These are phyloP conservation scores for Rattus rattus DNA, from an alignment of 2,113 vertebrate genomes.

Conservation along the genomic window DNA sequence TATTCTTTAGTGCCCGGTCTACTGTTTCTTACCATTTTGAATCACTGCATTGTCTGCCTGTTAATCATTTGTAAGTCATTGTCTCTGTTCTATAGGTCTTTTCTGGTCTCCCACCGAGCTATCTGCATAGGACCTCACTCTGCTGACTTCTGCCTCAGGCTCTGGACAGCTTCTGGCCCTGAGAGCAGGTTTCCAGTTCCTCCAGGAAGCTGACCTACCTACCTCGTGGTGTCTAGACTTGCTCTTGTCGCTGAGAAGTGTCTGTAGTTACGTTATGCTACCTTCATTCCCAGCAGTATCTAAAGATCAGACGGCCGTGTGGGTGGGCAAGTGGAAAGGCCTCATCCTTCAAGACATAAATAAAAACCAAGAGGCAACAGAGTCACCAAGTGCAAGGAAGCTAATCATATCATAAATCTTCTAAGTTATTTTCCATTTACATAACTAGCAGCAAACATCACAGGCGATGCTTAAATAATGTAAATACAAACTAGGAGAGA, in stretches of 20 bases:
- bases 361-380: conserved; percentile 76
- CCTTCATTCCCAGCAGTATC: not conserved
- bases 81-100: not conserved
- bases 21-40: not conserved
- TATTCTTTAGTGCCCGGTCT: not conserved
- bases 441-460: conserved; percentile 51
- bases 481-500: conserved; percentile 69
- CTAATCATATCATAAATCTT: conserved; percentile 63
- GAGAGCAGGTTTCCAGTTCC: not conserved
- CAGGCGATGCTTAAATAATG: conserved; percentile 74
- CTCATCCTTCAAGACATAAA: conserved; percentile 59
- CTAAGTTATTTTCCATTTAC: conserved; percentile 67
- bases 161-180: not conserved
- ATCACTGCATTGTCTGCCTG: not conserved
- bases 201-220: not conserved
- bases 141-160: not conserved
- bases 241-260: not conserved
- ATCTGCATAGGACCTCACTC: not conserved
- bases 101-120: not conserved
- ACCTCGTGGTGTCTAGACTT: not conserved
- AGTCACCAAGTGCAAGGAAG: conserved; percentile 65
- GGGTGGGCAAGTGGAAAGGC: conserved; percentile 54
- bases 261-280: not conserved
- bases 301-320: conserved; percentile 40
- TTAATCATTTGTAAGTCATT: not conserved